Conservation (phyloP, 2,113 vertebrate species). For the Dascyllus trimaculatus region DNA sequence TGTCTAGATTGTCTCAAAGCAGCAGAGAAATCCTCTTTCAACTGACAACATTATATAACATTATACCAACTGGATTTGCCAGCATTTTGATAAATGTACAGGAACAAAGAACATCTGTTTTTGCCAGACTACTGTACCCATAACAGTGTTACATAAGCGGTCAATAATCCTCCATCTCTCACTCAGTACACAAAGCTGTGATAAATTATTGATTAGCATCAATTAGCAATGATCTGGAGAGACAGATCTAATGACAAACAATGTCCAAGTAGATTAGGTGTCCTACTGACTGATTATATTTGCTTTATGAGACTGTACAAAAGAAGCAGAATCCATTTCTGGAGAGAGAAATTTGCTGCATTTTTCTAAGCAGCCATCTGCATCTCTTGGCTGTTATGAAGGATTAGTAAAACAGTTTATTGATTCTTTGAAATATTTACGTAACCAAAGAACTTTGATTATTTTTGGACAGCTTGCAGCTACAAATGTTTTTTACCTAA, state of each 20-base stretch:
- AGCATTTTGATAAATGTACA: slow-evolving; percentile 3
- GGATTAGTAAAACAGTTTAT: neutral
- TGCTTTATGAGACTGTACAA: slow-evolving; percentile 9
- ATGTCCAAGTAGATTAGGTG: slow-evolving; percentile 42
- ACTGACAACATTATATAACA: neutral
- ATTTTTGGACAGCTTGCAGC: no score
- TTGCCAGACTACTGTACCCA: slow-evolving; percentile 2
- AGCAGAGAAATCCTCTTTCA: neutral
- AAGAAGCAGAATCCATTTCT: neutral
- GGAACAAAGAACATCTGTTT: slow-evolving; percentile 5
- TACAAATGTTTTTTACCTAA: no score
- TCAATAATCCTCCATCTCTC: slow-evolving; percentile 30
- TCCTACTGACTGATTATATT: slow-evolving; percentile 35
- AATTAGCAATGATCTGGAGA: slow-evolving; percentile 68
- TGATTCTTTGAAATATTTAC: neutral
- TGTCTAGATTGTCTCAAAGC: neutral
- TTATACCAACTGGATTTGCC: neutral
- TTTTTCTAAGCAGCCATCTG: neutral
- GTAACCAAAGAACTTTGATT: no score
- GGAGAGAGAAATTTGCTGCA: neutral
- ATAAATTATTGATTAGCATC: slow-evolving; percentile 73
- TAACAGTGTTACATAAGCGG: slow-evolving; percentile 45
- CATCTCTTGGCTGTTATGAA: neutral
- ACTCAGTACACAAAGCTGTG: slow-evolving; percentile 32
- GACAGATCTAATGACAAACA: slow-evolving; percentile 69